Conservation (phyloP, 2,797 vertebrate genomes). For the Crenichthys baileyi region DNA sequence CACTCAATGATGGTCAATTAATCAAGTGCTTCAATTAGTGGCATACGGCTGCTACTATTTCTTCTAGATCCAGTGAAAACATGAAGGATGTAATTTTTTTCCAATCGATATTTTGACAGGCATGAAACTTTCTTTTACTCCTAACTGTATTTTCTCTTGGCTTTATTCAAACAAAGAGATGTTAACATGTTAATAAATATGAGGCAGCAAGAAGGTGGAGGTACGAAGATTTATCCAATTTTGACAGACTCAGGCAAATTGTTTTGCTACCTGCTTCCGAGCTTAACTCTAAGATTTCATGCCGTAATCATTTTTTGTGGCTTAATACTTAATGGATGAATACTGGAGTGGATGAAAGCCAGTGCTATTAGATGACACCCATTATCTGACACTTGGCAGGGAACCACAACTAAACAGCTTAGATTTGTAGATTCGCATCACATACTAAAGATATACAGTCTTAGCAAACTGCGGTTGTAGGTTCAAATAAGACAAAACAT, state of each 20-base stretch:
- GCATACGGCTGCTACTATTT: too few relatives aligned
- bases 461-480: background rate
- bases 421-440: background rate
- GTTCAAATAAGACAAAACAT: background rate
- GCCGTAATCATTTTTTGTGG: slow-evolving; percentile 1
- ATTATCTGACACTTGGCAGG: background rate
- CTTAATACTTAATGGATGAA: background rate
- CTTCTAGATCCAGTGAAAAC: background rate
- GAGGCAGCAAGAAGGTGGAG: background rate
- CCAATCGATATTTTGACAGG: background rate
- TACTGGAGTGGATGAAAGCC: slow-evolving; percentile 1
- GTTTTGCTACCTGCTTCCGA: background rate
- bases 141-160: background rate
- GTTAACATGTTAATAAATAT: too few relatives aligned
- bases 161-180: background rate
- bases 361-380: background rate
- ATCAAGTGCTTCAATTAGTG: background rate
- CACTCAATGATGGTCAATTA: background rate
- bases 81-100: background rate
- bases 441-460: background rate
- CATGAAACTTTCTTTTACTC: background rate
- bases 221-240: background rate
- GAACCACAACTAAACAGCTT: background rate
- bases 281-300: background rate
- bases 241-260: background rate